These are phyloP conservation scores for Lissonota sp. DNA, from an alignment of 2,888 invertebrate species.

Conservation along the genomic window DNA sequence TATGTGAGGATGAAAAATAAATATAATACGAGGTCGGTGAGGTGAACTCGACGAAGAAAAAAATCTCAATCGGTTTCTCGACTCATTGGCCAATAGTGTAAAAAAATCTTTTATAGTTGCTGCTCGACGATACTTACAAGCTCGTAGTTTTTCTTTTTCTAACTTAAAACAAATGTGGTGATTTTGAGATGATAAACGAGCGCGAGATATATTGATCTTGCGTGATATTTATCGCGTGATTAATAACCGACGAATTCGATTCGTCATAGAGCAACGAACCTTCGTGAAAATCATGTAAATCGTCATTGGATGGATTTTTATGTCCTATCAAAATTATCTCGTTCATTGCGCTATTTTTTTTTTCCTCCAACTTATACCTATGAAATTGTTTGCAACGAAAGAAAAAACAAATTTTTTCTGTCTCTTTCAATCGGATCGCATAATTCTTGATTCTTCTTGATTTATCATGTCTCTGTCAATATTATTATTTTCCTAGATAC, in stretches of 20 bases:
- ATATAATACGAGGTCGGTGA: background rate
- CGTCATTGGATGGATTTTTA: too few species aligned
- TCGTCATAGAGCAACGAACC: too few species aligned
- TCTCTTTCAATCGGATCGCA: slow-evolving; percentile 18
- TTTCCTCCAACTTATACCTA: too few species aligned
- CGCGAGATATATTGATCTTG: slow-evolving; percentile 3
- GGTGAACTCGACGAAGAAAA: background rate
- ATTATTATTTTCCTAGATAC: slow-evolving; percentile 57
- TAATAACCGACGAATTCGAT: background rate
- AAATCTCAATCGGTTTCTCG: slow-evolving; percentile 55
- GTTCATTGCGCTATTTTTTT: too few species aligned
- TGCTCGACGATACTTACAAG: background rate
- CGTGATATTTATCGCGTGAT: background rate
- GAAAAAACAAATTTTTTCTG: too few species aligned
- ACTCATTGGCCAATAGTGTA: slow-evolving; percentile 50
- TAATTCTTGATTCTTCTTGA: slow-evolving; percentile 51
- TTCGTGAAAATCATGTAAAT: too few species aligned
- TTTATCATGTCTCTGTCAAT: slow-evolving; percentile 39
- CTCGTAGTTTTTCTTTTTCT: background rate
- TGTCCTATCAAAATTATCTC: too few species aligned
- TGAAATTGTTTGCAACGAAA: too few species aligned
- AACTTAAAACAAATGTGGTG: background rate
- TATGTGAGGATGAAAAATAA: too few species aligned
- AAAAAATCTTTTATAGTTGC: slow-evolving; percentile 32
- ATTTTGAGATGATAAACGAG: slow-evolving; percentile 1